phyloP scores from a whole-genome alignment of 2,113 vertebrate species.

The Corythaixoides concolor region DNA sequence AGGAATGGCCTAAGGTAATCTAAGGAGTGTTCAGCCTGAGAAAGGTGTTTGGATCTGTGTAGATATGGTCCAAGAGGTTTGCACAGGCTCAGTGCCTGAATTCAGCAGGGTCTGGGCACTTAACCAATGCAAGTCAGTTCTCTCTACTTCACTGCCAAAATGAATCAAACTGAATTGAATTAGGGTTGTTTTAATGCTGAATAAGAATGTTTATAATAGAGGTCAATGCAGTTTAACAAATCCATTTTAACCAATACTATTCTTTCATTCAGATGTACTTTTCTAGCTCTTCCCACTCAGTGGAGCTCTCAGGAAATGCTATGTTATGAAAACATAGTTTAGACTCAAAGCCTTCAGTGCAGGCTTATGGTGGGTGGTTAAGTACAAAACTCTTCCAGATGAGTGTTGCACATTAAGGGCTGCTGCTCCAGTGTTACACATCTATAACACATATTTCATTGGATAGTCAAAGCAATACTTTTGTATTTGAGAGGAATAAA shows the following conservation, averaged over 20 bases:
- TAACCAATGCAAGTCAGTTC: neutral
- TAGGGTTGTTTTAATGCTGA: neutral
- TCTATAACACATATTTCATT: neutral
- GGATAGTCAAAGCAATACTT: neutral
- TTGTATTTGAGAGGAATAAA: neutral
- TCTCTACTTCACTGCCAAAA: neutral
- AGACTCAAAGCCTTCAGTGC: neutral
- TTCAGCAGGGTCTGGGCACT: neutral
- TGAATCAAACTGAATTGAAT: neutral
- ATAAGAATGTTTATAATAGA: neutral
- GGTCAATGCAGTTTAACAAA: constrained; percentile 11
- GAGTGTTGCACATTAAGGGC: neutral
- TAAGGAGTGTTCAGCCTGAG: neutral
- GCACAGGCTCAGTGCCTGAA: neutral
- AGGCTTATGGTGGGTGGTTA: neutral
- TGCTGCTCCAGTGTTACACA: accelerated
- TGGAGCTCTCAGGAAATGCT: neutral
- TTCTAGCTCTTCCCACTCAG: neutral
- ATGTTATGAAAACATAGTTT: neutral
- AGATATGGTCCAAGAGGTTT: neutral
- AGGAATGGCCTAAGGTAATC: neutral
- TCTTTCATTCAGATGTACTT: neutral
- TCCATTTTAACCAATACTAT: neutral
- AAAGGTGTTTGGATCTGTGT: neutral
- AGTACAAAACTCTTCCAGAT: neutral